Conservation (phyloP, 2,888 invertebrate species). For the Chalcosyrphus nemorum region DNA sequence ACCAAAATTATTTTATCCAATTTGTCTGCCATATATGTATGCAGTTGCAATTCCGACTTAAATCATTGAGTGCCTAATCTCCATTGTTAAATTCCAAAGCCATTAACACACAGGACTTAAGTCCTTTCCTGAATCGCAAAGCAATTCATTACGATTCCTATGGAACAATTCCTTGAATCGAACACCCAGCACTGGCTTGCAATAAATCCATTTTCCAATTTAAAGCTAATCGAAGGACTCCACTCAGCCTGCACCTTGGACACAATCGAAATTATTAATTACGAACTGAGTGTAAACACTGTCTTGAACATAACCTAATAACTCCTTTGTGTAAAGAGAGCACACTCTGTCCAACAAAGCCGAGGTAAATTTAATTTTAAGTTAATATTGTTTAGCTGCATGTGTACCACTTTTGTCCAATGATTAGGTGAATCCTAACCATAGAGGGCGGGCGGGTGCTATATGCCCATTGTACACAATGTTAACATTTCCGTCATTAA, state of each 20-base stretch:
- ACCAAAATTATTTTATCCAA: too few relatives aligned
- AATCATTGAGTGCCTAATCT: too few relatives aligned
- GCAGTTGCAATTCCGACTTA: too few relatives aligned
- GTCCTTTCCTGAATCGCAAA: background rate
- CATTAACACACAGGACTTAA: too few relatives aligned
- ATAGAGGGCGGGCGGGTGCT: background rate
- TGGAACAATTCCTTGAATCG: background rate
- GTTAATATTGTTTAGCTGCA: conserved; percentile 4
- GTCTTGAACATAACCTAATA: conserved; percentile 3
- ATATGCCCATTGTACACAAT: background rate
- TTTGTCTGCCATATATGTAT: too few relatives aligned
- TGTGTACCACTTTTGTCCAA: conserved; percentile 3
- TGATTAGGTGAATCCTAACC: background rate
- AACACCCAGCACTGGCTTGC: background rate
- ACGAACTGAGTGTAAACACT: conserved; percentile 33
- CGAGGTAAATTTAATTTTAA: conserved; percentile 37
- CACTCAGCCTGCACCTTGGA: background rate
- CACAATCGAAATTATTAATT: conserved; percentile 34
- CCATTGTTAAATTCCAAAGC: too few relatives aligned
- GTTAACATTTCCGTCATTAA: conserved; percentile 33
- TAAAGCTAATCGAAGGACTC: background rate
- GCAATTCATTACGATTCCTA: background rate
- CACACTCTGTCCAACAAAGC: too few relatives aligned
- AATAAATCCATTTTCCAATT: conserved; percentile 8
- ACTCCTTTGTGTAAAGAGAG: background rate